Conservation (phyloP, 2,888 invertebrate species). For the Pristionchus japonicus region DNA sequence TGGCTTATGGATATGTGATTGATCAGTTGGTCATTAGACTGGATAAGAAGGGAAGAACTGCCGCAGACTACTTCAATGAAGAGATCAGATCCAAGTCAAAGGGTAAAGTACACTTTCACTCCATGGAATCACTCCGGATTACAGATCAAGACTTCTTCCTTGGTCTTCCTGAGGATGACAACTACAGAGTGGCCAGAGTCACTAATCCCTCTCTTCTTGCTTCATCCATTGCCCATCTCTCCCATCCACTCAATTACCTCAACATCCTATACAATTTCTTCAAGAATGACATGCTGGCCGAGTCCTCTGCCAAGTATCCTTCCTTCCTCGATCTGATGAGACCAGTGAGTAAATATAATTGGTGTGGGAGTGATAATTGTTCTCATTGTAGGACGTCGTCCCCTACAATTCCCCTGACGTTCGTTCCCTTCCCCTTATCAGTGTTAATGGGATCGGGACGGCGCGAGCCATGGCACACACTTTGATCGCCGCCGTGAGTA, state of each 20-base stretch:
- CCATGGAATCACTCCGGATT: neutral
- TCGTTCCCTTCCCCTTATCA: conserved; percentile 1
- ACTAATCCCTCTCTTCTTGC: conserved; percentile 23
- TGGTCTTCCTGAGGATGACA: neutral
- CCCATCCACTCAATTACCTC: neutral
- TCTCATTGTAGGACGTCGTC: neutral
- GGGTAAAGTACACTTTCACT: neutral
- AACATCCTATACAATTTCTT: conserved; percentile 3
- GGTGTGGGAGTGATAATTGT: neutral
- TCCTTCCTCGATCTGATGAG: conserved; percentile 29
- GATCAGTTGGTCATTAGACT: conserved; percentile 36
- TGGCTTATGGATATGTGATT: conserved; percentile 4
- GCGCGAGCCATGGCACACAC: neutral
- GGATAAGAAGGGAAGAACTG: neutral
- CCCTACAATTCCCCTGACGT: conserved; percentile 24
- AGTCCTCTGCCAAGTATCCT: neutral
- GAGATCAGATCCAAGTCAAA: neutral
- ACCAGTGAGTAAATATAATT: neutral
- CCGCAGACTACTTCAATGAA: neutral
- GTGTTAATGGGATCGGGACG: neutral
- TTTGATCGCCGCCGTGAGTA: neutral
- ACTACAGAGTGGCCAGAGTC: conserved; percentile 17
- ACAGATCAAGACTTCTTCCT: neutral
- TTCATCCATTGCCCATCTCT: neutral
- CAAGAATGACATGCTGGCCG: conserved; percentile 1